phyloP scores from a whole-genome alignment of 1,140 invertebrate species.

The Chelonus insularis region DNA sequence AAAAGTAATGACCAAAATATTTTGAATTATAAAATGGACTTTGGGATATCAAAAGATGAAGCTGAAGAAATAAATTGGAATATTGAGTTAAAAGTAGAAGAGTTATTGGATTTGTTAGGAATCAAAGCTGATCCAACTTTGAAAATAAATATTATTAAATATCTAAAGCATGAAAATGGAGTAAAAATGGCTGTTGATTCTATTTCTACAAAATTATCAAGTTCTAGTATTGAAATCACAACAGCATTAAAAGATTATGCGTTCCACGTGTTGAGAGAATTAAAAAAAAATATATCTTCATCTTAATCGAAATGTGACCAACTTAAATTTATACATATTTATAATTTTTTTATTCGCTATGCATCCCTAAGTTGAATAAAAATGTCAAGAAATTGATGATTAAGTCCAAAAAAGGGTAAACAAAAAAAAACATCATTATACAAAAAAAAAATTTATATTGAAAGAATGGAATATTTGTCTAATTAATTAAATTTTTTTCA shows the following conservation, averaged over 20 bases:
- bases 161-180: slow-evolving; percentile 17
- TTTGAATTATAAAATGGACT: too few relatives aligned
- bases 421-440: too few relatives aligned
- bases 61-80: neutral
- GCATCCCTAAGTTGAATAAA: too few relatives aligned
- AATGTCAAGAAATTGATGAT: neutral
- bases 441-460: too few relatives aligned
- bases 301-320: neutral
- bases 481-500: too few relatives aligned
- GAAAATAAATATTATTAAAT: slow-evolving; percentile 21
- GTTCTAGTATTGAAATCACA: slow-evolving; percentile 7
- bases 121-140: neutral
- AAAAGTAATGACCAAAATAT: too few relatives aligned
- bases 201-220: slow-evolving; percentile 14
- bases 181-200: slow-evolving; percentile 25
- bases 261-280: slow-evolving; percentile 9
- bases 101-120: neutral
- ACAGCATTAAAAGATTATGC: slow-evolving; percentile 15
- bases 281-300: slow-evolving; percentile 9
- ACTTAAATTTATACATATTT: too few relatives aligned
- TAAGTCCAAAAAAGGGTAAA: too few relatives aligned
- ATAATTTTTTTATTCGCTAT: too few relatives aligned
- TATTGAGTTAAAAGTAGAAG: neutral
- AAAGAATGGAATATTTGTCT: too few relatives aligned
- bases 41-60: neutral